A percentile compares a stretch with the other conserved stretches of the same genome.
Evolutionary conservation across 2,888 invertebrate genomes (phyloP).

Genomic region (Oxystoma pomonae): DNA sequence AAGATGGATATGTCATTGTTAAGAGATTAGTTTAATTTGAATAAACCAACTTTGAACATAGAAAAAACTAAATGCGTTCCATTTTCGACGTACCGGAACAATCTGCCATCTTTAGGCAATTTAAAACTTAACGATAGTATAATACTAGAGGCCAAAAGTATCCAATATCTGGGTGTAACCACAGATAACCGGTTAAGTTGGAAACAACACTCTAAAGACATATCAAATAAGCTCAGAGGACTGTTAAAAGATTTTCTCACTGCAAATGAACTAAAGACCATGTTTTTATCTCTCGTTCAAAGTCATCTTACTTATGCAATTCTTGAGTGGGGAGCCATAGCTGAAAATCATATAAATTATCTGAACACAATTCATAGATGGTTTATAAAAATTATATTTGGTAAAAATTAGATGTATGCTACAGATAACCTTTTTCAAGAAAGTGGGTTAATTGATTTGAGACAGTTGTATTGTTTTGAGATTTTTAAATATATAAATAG

Average conservation of each 20-base stretch:
- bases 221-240: not conserved
- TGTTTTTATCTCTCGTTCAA: not conserved
- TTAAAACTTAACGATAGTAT: too few relatives aligned
- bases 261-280: not conserved
- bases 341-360: not conserved
- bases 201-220: not conserved
- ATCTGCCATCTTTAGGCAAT: not conserved
- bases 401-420: not conserved
- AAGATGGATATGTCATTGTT: slow-evolving; percentile 4
- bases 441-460: not conserved
- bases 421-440: not conserved
- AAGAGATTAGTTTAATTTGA: not conserved
- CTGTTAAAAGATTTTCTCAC: not conserved
- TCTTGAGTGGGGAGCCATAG: not conserved
- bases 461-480: not conserved
- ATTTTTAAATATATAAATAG: not conserved
- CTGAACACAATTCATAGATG: not conserved
- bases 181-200: not conserved
- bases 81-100: not conserved
- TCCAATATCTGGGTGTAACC: not conserved
- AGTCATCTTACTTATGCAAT: not conserved
- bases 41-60: not conserved
- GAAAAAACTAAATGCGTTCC: not conserved
- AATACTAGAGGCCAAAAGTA: too few relatives aligned
- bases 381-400: not conserved